Evolutionary conservation across 2,888 invertebrate species (phyloP).

Genomic region (Lasioglossum oenotherae): DNA sequence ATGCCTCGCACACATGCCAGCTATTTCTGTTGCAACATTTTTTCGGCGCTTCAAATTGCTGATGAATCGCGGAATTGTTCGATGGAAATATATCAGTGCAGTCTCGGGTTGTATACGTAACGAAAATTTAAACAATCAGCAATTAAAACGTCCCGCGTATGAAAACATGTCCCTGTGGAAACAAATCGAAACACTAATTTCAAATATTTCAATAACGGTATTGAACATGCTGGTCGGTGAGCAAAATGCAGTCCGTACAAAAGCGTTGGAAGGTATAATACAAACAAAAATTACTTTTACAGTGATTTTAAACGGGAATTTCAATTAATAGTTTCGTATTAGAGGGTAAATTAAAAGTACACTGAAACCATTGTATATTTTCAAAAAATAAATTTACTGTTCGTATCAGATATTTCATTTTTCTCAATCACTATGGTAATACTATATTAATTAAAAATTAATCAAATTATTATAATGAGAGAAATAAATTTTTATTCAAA

Average conservation of each 20-base stretch:
- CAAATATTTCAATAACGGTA: background rate
- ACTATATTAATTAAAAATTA: background rate
- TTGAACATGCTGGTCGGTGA: too few species aligned
- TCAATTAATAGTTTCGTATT: background rate
- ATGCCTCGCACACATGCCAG: slow-evolving; percentile 19
- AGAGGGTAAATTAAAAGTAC: background rate
- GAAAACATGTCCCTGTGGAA: background rate
- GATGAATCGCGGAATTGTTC: background rate
- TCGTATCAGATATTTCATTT: background rate
- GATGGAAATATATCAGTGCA: slow-evolving; percentile 9
- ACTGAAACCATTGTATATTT: background rate
- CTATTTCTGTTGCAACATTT: background rate
- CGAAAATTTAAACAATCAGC: slow-evolving; percentile 26
- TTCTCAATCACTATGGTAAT: background rate
- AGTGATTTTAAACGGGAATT: background rate
- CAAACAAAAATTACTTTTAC: background rate
- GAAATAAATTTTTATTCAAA: background rate
- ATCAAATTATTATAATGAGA: background rate
- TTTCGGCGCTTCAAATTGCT: background rate
- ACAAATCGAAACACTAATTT: background rate
- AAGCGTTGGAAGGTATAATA: background rate
- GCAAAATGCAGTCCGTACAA: background rate
- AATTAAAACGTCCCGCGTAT: slow-evolving; percentile 38
- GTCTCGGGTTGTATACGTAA: slow-evolving; percentile 32
- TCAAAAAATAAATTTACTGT: background rate